Percentiles rank a stretch among this genome's conserved stretches.
These are phyloP conservation scores for Boloria selene DNA, from an alignment of 2,888 invertebrate genomes.

Conservation along the genomic window DNA sequence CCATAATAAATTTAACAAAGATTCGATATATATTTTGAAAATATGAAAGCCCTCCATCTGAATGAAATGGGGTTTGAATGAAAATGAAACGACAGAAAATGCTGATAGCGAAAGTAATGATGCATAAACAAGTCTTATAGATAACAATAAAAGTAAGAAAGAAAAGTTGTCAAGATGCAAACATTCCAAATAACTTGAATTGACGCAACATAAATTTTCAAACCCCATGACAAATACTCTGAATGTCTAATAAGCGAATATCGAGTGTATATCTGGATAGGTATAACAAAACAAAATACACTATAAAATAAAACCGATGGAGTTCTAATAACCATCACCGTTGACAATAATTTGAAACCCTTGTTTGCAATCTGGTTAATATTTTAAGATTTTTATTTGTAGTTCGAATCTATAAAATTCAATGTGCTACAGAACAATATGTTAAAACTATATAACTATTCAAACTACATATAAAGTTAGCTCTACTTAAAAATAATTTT, in stretches of 20 bases:
- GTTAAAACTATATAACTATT: background rate
- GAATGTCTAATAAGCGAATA: constrained; percentile 59
- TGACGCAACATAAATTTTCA: constrained; percentile 75
- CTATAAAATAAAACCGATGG: constrained; percentile 35
- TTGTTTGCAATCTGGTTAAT: constrained; percentile 20
- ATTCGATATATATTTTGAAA: constrained; percentile 41
- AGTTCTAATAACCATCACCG: constrained; percentile 57
- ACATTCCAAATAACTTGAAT: constrained; percentile 75
- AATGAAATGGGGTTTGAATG: constrained; percentile 82
- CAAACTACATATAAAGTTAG: constrained; percentile 39
- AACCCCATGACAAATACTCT: constrained; percentile 77
- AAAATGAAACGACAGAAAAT: constrained; percentile 58
- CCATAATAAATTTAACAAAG: constrained; percentile 49
- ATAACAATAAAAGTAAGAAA: constrained; percentile 61
- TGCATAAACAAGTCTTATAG: constrained; percentile 66
- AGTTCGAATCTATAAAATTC: constrained; percentile 38
- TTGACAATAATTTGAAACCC: constrained; percentile 29
- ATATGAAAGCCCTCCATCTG: constrained; percentile 73
- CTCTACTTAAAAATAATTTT: constrained; percentile 21
- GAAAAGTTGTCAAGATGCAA: constrained; percentile 83
- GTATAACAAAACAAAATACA: constrained; percentile 42
- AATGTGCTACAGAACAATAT: background rate
- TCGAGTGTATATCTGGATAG: constrained; percentile 51
- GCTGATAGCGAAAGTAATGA: constrained; percentile 60
- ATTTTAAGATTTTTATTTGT: constrained; percentile 38